A percentile compares a stretch with the other conserved stretches of the same genome.
These are phyloP conservation scores for Zaprionus tsacasi DNA, from an alignment of 1,140 invertebrate genomes.

Conservation along the genomic window DNA sequence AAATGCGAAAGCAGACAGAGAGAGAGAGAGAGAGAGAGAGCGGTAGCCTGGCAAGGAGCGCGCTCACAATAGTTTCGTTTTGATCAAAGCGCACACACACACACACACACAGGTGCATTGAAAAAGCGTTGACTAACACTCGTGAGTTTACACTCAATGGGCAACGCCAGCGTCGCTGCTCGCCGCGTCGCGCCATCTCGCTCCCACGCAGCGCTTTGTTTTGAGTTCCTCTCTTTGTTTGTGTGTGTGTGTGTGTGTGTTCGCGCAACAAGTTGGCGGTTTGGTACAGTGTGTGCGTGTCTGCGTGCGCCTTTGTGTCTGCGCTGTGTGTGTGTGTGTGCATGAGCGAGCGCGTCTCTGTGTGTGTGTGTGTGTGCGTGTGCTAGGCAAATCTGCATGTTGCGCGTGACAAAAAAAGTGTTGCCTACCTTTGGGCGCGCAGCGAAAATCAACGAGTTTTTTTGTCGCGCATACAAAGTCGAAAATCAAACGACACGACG, in stretches of 20 bases:
- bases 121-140: conserved; percentile 5
- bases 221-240: conserved; percentile 55
- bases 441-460: conserved; percentile 32
- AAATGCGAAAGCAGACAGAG: background rate
- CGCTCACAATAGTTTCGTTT: background rate
- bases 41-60: background rate
- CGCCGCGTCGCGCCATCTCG: background rate
- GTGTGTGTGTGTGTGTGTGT: conserved; percentile 42
- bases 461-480: background rate
- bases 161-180: background rate
- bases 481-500: conserved; percentile 9
- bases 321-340: background rate
- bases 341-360: too few species aligned
- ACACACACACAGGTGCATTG: background rate
- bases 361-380: conserved; percentile 6
- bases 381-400: conserved; percentile 18
- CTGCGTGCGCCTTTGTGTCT: conserved; percentile 16
- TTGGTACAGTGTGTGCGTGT: background rate
- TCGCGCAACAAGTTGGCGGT: conserved; percentile 68
- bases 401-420: conserved; percentile 42
- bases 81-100: conserved; percentile 6
- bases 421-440: conserved; percentile 64
- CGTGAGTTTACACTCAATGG: conserved; percentile 34
- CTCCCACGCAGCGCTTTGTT: conserved; percentile 67
- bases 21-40: background rate